Percentiles rank a stretch among this genome's conserved stretches.
phyloP scores from a whole-genome alignment of 2,113 vertebrate genomes.

The Dolichallabes microphthalmus region DNA sequence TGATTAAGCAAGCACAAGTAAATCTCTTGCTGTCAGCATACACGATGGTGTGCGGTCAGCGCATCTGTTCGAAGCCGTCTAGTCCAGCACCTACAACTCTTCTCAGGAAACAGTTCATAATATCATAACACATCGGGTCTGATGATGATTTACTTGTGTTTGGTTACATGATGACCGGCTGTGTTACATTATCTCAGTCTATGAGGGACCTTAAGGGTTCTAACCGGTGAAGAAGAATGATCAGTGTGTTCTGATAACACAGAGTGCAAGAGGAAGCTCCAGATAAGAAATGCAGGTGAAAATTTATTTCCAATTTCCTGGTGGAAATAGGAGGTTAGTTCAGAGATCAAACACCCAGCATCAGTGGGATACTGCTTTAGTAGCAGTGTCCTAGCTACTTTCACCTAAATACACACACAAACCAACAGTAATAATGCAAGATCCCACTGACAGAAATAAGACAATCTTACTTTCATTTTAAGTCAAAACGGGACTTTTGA shows the following conservation, averaged over 20 bases:
- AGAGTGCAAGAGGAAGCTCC: background rate
- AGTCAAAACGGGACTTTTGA: no score
- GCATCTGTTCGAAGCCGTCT: background rate
- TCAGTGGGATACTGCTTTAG: background rate
- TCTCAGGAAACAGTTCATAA: background rate
- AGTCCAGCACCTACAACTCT: background rate
- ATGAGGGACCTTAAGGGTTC: background rate
- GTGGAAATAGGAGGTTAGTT: background rate
- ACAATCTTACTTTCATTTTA: no score
- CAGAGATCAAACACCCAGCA: background rate
- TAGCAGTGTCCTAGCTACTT: background rate
- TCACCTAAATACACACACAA: background rate
- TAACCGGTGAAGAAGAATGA: background rate
- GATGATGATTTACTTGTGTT: background rate
- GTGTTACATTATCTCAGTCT: background rate
- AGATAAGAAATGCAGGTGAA: background rate
- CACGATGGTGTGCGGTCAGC: background rate
- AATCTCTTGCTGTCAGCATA: constrained; percentile 35
- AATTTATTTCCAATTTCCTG: no score
- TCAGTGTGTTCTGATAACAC: background rate
- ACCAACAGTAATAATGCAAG: background rate
- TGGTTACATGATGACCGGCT: background rate
- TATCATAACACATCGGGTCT: background rate
- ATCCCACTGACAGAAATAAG: background rate
- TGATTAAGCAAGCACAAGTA: constrained; percentile 48